Evolutionary conservation across 2,888 invertebrate species (phyloP).

Genomic region (Arge pagana): DNA sequence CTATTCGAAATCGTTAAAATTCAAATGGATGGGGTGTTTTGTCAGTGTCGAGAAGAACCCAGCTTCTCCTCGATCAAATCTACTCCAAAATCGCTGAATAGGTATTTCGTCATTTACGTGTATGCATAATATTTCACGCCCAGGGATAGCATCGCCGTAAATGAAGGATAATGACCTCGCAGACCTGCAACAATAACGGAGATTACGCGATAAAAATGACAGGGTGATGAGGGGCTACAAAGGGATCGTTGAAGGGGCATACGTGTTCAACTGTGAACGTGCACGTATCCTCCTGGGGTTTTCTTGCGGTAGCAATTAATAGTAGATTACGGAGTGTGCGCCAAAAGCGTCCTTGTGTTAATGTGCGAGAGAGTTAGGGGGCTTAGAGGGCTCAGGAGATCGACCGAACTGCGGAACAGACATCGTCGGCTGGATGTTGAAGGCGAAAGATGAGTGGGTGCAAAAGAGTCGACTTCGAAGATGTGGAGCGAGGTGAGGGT

Average conservation of each 20-base stretch:
- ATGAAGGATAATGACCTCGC: constrained; percentile 13
- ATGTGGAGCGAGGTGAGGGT: constrained; percentile 32
- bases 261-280: constrained; percentile 36
- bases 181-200: constrained; percentile 12
- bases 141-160: constrained; percentile 8
- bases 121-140: too few species aligned
- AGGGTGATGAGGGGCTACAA: background rate
- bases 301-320: constrained; percentile 56
- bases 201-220: constrained; percentile 16
- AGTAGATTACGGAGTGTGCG: constrained; percentile 50
- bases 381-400: constrained; percentile 19
- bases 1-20: too few species aligned
- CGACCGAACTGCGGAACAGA: background rate
- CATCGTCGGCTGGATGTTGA: constrained; percentile 28
- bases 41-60: too few species aligned
- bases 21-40: too few species aligned
- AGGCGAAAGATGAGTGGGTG: constrained; percentile 26
- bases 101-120: too few species aligned
- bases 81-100: too few species aligned
- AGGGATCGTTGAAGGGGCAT: constrained; percentile 23
- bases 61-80: too few species aligned
- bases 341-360: background rate
- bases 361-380: constrained; percentile 7
- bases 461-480: constrained; percentile 18
- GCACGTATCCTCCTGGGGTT: constrained; percentile 36